Evolutionary conservation across 2,888 invertebrate genomes (phyloP).

Genomic region (Sussaba pulchella): DNA sequence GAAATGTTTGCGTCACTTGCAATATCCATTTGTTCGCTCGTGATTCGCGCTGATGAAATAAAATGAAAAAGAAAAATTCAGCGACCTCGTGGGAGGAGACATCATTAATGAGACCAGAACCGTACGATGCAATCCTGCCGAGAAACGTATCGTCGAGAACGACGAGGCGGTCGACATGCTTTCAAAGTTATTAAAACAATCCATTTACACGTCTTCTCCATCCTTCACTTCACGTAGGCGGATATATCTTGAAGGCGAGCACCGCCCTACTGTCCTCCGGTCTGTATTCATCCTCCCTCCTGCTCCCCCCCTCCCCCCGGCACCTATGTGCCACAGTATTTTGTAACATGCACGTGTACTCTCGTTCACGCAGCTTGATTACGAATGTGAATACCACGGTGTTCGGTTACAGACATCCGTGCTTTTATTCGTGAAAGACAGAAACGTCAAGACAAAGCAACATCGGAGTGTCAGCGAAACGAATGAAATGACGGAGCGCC

Average conservation of each 20-base stretch:
- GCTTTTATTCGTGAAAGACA: slow-evolving; percentile 2
- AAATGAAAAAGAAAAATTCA: slow-evolving; percentile 8
- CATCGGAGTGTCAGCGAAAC: slow-evolving; percentile 16
- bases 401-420: slow-evolving; percentile 16
- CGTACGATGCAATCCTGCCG: background rate
- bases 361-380: slow-evolving; percentile 47
- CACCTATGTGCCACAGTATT: background rate
- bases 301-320: too few relatives aligned
- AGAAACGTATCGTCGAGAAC: background rate
- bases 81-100: background rate
- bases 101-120: slow-evolving; percentile 19
- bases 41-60: slow-evolving; percentile 4
- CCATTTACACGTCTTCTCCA: slow-evolving; percentile 69
- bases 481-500: slow-evolving; percentile 3
- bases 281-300: slow-evolving; percentile 9
- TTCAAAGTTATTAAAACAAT: slow-evolving; percentile 78
- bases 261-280: slow-evolving; percentile 2
- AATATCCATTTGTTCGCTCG: background rate
- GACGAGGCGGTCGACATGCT: slow-evolving; percentile 60
- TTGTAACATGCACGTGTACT: slow-evolving; percentile 29
- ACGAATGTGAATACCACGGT: slow-evolving; percentile 31
- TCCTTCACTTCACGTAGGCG: slow-evolving; percentile 41
- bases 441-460: slow-evolving; percentile 9
- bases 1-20: background rate
- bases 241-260: slow-evolving; percentile 37